Evolutionary conservation across 2,888 invertebrate genomes (phyloP).

Genomic region (Rotaria sp.): DNA sequence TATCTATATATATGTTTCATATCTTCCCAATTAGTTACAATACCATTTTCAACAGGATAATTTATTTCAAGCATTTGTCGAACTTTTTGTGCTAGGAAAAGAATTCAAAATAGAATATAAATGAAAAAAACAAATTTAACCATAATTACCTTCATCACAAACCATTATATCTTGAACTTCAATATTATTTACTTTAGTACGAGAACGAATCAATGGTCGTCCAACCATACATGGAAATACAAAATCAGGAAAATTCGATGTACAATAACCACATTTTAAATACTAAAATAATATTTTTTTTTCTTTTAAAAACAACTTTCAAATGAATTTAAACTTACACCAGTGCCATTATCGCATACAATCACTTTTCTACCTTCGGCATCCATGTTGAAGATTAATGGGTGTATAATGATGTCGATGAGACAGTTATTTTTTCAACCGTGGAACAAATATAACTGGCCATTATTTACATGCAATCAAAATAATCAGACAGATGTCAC

Average conservation of each 20-base stretch:
- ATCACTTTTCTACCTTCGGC: constrained; percentile 93
- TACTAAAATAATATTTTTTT: constrained; percentile 66
- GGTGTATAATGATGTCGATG: background rate
- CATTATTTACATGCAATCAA: too few species aligned
- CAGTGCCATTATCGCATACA: constrained; percentile 98
- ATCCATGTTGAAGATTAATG: constrained; percentile 66
- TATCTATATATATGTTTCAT: constrained; percentile 97
- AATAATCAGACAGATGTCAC: too few species aligned
- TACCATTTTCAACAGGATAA: constrained; percentile 99
- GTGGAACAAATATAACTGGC: too few species aligned
- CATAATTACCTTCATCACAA: constrained; percentile 71
- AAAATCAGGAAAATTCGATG: constrained; percentile 93
- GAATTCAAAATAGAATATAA: background rate
- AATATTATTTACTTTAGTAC: constrained; percentile 93
- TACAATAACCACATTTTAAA: constrained; percentile 98
- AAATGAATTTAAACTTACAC: constrained; percentile 65
- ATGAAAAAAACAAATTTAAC: background rate
- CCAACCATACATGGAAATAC: constrained; percentile 99
- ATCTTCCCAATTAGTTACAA: constrained; percentile 87
- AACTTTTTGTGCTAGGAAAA: constrained; percentile 70
- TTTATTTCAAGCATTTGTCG: constrained; percentile 88
- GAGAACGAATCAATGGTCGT: constrained; percentile 89
- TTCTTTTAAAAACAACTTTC: constrained; percentile 49
- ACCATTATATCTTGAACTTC: constrained; percentile 94
- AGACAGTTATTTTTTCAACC: background rate